Conservation (phyloP, 2,888 invertebrate genomes). For the Galerucella nymphaeae region DNA sequence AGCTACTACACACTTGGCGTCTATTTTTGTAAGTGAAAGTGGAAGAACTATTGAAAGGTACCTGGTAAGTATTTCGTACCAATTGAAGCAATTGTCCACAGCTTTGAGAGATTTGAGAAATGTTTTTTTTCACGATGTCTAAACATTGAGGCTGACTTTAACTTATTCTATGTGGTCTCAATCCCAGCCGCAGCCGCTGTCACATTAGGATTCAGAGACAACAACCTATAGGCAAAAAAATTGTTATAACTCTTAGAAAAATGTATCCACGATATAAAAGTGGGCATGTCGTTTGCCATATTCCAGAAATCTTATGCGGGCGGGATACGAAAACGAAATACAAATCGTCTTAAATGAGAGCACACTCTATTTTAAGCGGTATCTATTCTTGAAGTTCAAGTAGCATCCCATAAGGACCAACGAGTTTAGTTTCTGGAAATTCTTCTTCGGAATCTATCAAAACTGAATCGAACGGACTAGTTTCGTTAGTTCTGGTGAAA, state of each 20-base stretch:
- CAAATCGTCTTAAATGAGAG: background rate
- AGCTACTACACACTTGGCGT: too few species aligned
- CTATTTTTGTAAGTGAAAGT: too few species aligned
- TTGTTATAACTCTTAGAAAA: background rate
- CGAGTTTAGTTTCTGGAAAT: background rate
- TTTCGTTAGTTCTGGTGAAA: background rate
- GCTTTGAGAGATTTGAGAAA: too few species aligned
- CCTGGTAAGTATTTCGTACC: too few species aligned
- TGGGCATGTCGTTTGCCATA: background rate
- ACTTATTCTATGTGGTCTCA: background rate
- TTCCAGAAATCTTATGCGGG: background rate
- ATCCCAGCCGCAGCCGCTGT: background rate
- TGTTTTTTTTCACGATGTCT: too few species aligned
- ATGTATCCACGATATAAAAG: background rate
- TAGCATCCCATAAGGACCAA: background rate
- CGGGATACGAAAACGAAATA: background rate
- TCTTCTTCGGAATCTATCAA: background rate
- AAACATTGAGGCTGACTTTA: too few species aligned
- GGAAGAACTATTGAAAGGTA: too few species aligned
- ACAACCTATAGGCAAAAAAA: background rate
- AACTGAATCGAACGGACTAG: background rate
- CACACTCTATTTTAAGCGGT: background rate
- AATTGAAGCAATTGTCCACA: too few species aligned
- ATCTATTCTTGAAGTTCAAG: background rate
- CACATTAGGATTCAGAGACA: background rate